Evolutionary conservation across 2,797 vertebrate genomes (phyloP), one percentile per base, ranked within the genome.

Genomic region (Scolopax bukidnonensis): DNA sequence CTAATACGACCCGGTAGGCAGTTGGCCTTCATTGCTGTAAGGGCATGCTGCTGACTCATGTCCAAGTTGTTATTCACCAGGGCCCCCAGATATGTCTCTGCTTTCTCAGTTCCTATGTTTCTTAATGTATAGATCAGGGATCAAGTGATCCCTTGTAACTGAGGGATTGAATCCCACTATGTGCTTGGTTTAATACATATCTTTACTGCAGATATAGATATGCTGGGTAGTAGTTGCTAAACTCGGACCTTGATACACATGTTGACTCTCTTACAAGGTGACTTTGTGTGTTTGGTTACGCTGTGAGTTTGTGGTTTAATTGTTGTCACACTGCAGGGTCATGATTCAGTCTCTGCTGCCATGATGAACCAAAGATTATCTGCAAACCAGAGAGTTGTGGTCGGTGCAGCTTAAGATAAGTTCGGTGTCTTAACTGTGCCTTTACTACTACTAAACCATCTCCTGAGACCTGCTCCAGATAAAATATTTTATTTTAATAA

Each of bases 201-300:
- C 0, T 50, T 16, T 65, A 3, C 40, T 80, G 16, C 41, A 20
- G 18, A 0, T 30, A 16, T 23, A 38, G 43, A 33, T 69, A 18
- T 2, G 11, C 28, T 13, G 36, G 18, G 43, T 21, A 56, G n/a
- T 11, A 10, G 19, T 47, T 24, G 15, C 36, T 87, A 16, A 81
- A 45, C 8, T 73, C 68, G 2, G 21, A 54, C 43, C 50, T 40
- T 50, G 43, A 27, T 53, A 14, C 64, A 77, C 47, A 53, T 6
- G 4, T 53, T 73, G 6, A 11, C 28, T 81, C 12, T 74, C 6
- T 16, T 47, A 27, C 1, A 8, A 93, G 51, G 21, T 28, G 41
- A 6, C 32, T 57, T 59, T 78, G 23, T 78, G 43, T 76, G 63
- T 53, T 95, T 57, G 59, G 30, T 61, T 32, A 36, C 25, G 3